Evolutionary conservation across 2,113 vertebrate species (phyloP).

Genomic region (Ammospiza caudacuta): DNA sequence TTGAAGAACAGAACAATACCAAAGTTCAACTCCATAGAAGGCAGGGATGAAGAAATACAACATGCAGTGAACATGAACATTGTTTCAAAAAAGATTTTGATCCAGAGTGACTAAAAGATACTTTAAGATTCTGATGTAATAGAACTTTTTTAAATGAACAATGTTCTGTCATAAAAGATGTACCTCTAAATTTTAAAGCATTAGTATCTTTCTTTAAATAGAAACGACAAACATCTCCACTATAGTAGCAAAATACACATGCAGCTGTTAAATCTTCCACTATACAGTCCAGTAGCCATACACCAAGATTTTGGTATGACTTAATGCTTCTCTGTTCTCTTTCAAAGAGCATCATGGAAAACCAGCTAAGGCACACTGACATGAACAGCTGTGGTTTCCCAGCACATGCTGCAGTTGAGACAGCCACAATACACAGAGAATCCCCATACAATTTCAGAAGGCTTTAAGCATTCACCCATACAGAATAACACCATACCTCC

Average conservation of each 20-base stretch:
- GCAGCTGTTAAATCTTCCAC: neutral
- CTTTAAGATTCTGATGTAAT: neutral
- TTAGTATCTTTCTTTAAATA: neutral
- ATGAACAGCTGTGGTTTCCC: neutral
- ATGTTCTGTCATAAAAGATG: neutral
- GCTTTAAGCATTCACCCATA: neutral
- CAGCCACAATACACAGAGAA: neutral
- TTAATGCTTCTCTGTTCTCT: neutral
- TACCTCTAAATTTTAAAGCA: neutral
- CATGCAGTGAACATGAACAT: fast-evolving
- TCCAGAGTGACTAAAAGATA: neutral
- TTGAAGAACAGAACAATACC: neutral
- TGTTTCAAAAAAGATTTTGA: neutral
- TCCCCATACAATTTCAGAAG: neutral
- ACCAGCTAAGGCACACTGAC: neutral
- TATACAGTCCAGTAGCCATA: neutral
- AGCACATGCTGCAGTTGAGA: neutral
- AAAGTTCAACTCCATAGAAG: neutral
- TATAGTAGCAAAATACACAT: neutral
- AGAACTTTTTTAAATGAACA: neutral
- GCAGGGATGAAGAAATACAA: neutral
- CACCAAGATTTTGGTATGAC: neutral
- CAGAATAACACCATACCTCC: neutral
- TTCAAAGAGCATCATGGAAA: neutral
- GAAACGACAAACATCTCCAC: neutral